Evolutionary conservation across 2,113 vertebrate species (phyloP).

Genomic region (Macrotus californicus): DNA sequence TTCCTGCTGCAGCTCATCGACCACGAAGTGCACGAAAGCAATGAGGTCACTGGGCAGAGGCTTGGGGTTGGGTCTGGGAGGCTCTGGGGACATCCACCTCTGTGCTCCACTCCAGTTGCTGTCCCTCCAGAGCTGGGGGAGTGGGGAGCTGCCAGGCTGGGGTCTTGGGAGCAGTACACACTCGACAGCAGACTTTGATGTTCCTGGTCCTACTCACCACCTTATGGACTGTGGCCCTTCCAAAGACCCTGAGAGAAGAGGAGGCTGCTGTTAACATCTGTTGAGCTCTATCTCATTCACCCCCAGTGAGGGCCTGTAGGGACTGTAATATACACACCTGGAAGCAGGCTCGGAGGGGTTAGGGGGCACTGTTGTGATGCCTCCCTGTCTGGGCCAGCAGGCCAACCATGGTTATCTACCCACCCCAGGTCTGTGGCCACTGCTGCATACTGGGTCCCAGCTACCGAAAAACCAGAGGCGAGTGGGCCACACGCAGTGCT

Average conservation of each 20-base stretch:
- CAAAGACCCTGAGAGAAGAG: neutral
- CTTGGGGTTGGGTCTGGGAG: neutral
- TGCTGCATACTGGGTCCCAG: neutral
- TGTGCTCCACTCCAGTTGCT: no score
- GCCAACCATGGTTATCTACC: no score
- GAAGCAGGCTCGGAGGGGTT: neutral
- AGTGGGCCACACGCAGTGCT: neutral
- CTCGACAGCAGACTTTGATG: neutral
- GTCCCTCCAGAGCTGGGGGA: no score
- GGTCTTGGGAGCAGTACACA: neutral
- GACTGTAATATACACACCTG: neutral
- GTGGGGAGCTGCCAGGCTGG: neutral
- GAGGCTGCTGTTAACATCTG: neutral
- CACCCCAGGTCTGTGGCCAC: neutral
- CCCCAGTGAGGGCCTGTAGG: neutral
- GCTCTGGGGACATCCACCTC: neutral
- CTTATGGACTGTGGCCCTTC: neutral
- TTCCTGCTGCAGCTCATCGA: slow-evolving; percentile 97
- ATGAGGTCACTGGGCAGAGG: slow-evolving; percentile 83
- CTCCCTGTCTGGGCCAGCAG: neutral
- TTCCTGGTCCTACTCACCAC: no score
- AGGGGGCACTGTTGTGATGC: neutral
- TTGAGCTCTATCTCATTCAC: neutral
- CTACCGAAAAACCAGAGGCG: neutral
- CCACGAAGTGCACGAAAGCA: slow-evolving; percentile 94